Evolutionary conservation across 2,113 vertebrate genomes (phyloP), one percentile per base, ranked within the genome.

Genomic region (Suncus etruscus): DNA sequence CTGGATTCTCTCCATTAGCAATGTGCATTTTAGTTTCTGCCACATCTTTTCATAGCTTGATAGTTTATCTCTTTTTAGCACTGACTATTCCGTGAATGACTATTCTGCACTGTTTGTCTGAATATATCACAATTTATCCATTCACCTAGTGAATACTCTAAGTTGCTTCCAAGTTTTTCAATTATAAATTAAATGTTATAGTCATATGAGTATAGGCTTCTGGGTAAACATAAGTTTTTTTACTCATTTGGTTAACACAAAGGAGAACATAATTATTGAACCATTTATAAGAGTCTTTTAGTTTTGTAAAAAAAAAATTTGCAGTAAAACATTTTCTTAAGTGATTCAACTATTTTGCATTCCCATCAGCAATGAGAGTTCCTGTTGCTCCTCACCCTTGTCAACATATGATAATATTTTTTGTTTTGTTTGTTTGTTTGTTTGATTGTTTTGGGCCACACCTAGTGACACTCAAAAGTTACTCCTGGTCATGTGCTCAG

Each of bases 151-250:
- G 9, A 84, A 73, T 39, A 39, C 27, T 84, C 22, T 76, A 80
- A 39, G 45, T 80, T 75, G 69, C 31, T 65, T 86, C 74, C 9
- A 72, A 29, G 31, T 89, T 82, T 86, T 24, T 24, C 16, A 54
- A 31, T 45, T 51, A 70, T 31, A 25, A 87, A 54, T 61, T 65
- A 78, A 80, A 32, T 82, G 20, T 27, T 88, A 58, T 47, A 70
- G 91, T 45, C 15, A 68, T 32, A 18, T 32, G 25, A 25, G 24
- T 73, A 14, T 29, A 78, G 15, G 45, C 65, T 27, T 87, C 77
- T 69, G 11, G 83, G 31, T 29, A 47, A 27, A 63, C 50, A 84
- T 31, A 48, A 58, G 7, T 84, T 90, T 95, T 87, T 84, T 92
- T 95, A 61, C 4, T 80, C 25, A 68, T 83, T 45, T 45, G 51